Evolutionary conservation across 2,888 invertebrate species (phyloP).

Genomic region (Endotricha flammealis): DNA sequence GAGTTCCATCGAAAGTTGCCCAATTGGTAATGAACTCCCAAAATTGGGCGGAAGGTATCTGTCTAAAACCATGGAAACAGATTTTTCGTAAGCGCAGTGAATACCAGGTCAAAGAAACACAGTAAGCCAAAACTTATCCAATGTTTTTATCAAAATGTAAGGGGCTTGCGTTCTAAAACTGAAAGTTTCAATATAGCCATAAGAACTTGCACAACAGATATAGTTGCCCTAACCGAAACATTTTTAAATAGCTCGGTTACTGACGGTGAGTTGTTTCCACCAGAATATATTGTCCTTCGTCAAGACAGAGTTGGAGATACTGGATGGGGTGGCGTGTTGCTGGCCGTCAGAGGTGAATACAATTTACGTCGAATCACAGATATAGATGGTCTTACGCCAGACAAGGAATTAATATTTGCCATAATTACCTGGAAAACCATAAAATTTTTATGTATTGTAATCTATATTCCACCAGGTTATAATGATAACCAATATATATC

Average conservation of each 20-base stretch:
- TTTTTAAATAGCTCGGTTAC: slow-evolving; percentile 11
- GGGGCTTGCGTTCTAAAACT: slow-evolving; percentile 11
- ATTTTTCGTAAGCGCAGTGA: slow-evolving; percentile 6
- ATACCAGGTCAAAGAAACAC: not conserved
- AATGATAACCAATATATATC: too few relatives aligned
- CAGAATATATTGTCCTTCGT: slow-evolving; percentile 6
- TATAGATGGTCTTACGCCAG: too few relatives aligned
- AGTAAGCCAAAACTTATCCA: not conserved
- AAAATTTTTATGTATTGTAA: too few relatives aligned
- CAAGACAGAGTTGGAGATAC: slow-evolving; percentile 6
- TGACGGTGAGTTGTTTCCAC: slow-evolving; percentile 10
- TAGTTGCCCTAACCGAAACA: slow-evolving; percentile 13
- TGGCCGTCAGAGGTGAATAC: slow-evolving; percentile 3
- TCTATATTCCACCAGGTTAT: too few relatives aligned
- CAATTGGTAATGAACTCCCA: slow-evolving; percentile 3
- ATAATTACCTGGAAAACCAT: too few relatives aligned
- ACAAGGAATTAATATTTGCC: too few relatives aligned
- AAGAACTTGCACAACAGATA: not conserved
- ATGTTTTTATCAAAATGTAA: slow-evolving; percentile 11
- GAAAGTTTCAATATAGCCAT: slow-evolving; percentile 6
- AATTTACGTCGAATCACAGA: not conserved
- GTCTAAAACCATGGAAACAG: too few relatives aligned
- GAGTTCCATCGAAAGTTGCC: slow-evolving; percentile 7
- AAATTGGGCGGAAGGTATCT: slow-evolving; percentile 11
- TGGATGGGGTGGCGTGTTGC: slow-evolving; percentile 10